These are phyloP conservation scores for Clarias pachynema DNA, from an alignment of 2,797 vertebrate genomes.

Conservation along the genomic window DNA sequence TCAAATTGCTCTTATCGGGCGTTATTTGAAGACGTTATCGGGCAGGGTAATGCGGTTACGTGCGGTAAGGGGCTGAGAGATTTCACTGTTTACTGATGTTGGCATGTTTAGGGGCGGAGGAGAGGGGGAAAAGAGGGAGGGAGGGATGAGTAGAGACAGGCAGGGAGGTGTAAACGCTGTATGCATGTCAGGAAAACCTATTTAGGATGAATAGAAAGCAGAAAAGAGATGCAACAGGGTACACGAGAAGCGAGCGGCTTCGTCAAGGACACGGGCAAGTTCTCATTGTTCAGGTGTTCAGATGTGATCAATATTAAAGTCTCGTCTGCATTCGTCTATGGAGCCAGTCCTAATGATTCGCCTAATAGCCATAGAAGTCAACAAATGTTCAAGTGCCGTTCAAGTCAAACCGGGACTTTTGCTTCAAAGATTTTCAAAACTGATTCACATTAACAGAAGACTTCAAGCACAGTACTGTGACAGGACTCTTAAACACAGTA, in stretches of 20 bases:
- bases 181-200: conserved; percentile 78
- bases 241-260: conserved; percentile 38
- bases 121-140: conserved; percentile 40
- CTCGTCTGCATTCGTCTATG: background rate
- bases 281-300: conserved; percentile 24
- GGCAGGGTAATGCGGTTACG: conserved; percentile 93
- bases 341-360: background rate
- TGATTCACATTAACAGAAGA: no score
- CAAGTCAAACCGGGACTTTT: no score
- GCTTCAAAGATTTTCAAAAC: no score
- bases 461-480: no score
- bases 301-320: conserved; percentile 5
- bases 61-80: conserved; percentile 87
- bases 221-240: conserved; percentile 43
- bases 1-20: conserved; percentile 97
- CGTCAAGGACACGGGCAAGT: conserved; percentile 55
- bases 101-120: conserved; percentile 76
- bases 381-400: background rate
- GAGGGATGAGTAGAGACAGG: conserved; percentile 41
- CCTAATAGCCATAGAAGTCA: background rate
- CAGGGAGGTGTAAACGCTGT: conserved; percentile 73
- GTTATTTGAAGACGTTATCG: conserved; percentile 99
- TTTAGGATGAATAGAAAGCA: conserved; percentile 69
- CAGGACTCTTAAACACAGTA: no score
- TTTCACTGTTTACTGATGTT: conserved; percentile 95